Base-by-base conservation (phyloP, 2,797 vertebrate species). In the Echeneis naucrates region DNA sequence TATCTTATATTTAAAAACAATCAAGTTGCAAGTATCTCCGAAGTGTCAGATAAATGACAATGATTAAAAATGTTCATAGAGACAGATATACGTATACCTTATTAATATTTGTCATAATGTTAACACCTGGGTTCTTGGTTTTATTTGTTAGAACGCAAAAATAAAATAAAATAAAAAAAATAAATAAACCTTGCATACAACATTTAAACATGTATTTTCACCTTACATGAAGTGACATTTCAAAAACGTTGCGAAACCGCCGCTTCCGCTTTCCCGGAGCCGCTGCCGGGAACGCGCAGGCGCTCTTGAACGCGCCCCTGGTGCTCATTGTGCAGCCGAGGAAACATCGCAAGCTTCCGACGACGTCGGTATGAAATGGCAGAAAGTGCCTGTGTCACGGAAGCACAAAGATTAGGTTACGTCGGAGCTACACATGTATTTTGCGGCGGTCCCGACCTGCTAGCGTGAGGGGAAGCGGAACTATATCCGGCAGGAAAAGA, bases 311-410 rank as follows among this genome's bases (percentile, higher is more conserved):
- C 87, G 84, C 14, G 16, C 59, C 81, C 64, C 63, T 2, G 68
- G 11, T 72, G 27, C 86, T 89, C 83, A 85, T 87, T 89, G 90
- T 87, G 91, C 88, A 78, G 88, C 90, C 48, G 86, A 91, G 87
- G 84, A 86, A 91, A 87, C 88, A 55, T 88, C 90, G 88, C 80
- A 75, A 64, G 84, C 77, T 84, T 91, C 86, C 75, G 91, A 86
- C 92, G 90, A 90, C 91, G 86, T 83, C 82, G 86, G 73, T 90
- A 86, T 91, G 91, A 92, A 92, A 92, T 89, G 91, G 92, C 93
- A 93, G 91, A 93, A 92, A 93, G 47, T 78, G 92, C 68, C 51
- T n/a, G 88, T 86, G 90, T 94, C 92, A 89, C 89, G 81, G 81
- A 86, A 88, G 89, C 91, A 75, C 89, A 77, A 21, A 75, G 82